Evolutionary conservation across 1,140 invertebrate species (phyloP).

Genomic region (Carcinoscorpius rotundicauda): DNA sequence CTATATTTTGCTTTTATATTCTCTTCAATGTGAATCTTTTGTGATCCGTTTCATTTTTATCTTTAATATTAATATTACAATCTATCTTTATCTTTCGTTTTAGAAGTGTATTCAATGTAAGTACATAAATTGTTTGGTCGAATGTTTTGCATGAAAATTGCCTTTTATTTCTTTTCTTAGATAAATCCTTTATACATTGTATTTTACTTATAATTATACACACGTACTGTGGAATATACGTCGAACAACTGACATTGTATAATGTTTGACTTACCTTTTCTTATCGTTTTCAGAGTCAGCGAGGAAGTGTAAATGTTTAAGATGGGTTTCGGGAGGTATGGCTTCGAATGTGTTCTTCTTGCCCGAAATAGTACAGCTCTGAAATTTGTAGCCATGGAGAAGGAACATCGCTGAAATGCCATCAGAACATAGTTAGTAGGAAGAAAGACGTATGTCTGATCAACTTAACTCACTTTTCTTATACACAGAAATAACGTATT

Average conservation of each 20-base stretch:
- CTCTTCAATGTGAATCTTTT: no score
- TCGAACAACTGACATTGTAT: background rate
- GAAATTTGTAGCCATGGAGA: slow-evolving; percentile 86
- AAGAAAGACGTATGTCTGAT: background rate
- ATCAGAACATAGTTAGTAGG: background rate
- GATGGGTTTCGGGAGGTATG: slow-evolving; percentile 68
- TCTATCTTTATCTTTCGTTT: no score
- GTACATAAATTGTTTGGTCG: no score
- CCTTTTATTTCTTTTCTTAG: slow-evolving; percentile 1
- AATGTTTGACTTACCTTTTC: slow-evolving; percentile 55
- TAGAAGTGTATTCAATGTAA: no score
- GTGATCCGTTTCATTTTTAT: no score
- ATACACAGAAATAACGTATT: background rate
- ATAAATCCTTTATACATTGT: background rate
- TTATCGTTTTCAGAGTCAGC: slow-evolving; percentile 90
- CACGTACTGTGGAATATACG: no score
- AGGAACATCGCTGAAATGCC: slow-evolving; percentile 59
- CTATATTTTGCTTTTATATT: no score
- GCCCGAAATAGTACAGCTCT: slow-evolving; percentile 49
- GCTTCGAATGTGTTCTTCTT: slow-evolving; percentile 81
- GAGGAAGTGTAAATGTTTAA: slow-evolving; percentile 81
- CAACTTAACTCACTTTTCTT: background rate
- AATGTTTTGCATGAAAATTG: no score
- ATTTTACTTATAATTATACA: background rate
- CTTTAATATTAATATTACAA: no score